A percentile compares a stretch with the other conserved stretches of the same genome.
Evolutionary conservation across 2,797 vertebrate genomes (phyloP).

Genomic region (Sitta carolinensis): DNA sequence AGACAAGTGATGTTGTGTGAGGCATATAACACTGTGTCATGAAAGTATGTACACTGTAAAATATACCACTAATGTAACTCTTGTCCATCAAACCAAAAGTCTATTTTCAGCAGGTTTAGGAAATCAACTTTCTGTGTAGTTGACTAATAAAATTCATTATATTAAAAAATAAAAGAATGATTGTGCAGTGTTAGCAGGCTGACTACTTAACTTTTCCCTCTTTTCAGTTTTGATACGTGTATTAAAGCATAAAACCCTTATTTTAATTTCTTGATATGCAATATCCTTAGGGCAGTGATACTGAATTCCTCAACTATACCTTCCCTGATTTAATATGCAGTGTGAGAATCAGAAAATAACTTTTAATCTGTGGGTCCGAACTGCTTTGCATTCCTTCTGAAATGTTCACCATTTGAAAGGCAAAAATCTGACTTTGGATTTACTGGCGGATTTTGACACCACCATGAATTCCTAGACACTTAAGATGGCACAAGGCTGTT

Average conservation of each 20-base stretch:
- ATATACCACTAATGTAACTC: background rate
- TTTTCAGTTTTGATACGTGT: background rate
- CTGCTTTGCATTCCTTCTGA: background rate
- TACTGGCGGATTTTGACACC: background rate
- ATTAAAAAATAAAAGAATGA: background rate
- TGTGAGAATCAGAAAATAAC: background rate
- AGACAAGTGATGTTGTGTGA: background rate
- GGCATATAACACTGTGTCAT: background rate
- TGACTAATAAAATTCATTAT: background rate
- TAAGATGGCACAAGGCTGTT: background rate
- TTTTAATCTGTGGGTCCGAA: background rate
- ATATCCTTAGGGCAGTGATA: background rate
- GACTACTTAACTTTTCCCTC: background rate
- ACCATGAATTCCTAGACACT: background rate
- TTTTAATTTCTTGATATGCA: background rate
- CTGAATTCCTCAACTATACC: background rate
- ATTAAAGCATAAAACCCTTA: background rate
- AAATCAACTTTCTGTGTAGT: background rate
- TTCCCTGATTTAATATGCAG: conserved; percentile 2
- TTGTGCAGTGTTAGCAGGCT: background rate
- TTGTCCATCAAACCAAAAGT: background rate
- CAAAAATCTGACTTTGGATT: background rate
- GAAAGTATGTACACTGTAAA: background rate
- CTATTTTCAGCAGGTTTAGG: background rate
- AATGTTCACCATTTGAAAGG: background rate